Evolutionary conservation across 2,888 invertebrate genomes (phyloP).

Genomic region (Philaethria dido): DNA sequence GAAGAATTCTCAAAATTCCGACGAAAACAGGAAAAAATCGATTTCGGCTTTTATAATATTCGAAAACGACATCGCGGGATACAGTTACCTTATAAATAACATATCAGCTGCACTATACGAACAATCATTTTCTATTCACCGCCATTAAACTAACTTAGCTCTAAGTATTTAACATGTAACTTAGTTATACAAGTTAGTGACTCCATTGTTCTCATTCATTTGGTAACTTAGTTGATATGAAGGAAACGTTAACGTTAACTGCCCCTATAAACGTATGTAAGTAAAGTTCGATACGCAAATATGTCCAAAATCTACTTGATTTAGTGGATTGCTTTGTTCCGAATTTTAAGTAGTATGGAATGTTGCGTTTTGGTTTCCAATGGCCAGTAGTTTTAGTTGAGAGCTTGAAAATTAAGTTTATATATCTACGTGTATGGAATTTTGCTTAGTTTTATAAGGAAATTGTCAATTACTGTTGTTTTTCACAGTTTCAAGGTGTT

Average conservation of each 20-base stretch:
- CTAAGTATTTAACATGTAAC: constrained; percentile 32
- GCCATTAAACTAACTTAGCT: constrained; percentile 16
- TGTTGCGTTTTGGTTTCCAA: neutral
- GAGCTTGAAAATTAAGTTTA: neutral
- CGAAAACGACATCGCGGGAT: no score
- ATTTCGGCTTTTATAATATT: no score
- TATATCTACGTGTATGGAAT: neutral
- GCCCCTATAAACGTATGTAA: constrained; percentile 21
- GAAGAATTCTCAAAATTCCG: no score
- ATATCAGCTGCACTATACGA: neutral
- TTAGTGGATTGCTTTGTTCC: constrained; percentile 18
- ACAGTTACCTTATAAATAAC: no score
- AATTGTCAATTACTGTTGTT: no score
- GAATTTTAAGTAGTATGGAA: constrained; percentile 14
- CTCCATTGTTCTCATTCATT: constrained; percentile 36
- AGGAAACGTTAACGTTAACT: constrained; percentile 23
- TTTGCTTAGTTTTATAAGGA: neutral
- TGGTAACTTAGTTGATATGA: constrained; percentile 33
- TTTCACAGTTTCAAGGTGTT: no score
- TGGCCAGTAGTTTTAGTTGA: neutral
- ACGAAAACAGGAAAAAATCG: no score
- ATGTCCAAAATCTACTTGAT: constrained; percentile 21
- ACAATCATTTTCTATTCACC: constrained; percentile 17
- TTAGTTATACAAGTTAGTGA: constrained; percentile 37
- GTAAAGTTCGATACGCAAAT: constrained; percentile 23